Percentiles rank a stretch among this genome's conserved stretches.
phyloP scores from a whole-genome alignment of 2,797 vertebrate genomes.

The Pogoniulus pusillus region DNA sequence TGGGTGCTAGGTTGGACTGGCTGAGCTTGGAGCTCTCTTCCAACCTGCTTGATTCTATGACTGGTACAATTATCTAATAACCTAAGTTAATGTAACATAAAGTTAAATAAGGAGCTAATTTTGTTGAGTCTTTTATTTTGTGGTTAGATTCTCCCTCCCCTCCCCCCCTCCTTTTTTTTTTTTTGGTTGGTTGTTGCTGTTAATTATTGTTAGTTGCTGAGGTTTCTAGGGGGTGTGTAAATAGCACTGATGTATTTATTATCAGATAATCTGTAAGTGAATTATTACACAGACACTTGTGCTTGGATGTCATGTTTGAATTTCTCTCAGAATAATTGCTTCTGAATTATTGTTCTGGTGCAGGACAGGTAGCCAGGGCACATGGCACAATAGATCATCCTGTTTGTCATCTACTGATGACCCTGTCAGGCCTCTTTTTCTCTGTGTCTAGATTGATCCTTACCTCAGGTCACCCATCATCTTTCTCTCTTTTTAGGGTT shows the following conservation, averaged over 20 bases:
- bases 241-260: not conserved
- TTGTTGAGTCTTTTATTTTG: too few species aligned
- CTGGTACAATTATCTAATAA: too few species aligned
- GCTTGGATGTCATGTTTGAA: not conserved
- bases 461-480: conserved; percentile 19
- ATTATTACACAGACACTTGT: not conserved
- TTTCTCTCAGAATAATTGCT: not conserved
- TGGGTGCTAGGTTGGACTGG: too few species aligned
- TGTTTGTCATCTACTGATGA: not conserved
- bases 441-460: conserved; percentile 19
- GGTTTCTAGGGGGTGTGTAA: too few species aligned
- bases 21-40: too few species aligned
- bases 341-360: not conserved
- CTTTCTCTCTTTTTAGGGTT: not conserved
- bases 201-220: too few species aligned
- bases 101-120: not conserved
- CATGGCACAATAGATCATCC: not conserved
- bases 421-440: conserved; percentile 19
- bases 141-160: too few species aligned
- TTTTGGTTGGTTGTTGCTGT: too few species aligned
- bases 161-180: too few species aligned
- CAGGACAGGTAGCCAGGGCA: not conserved
- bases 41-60: too few species aligned
- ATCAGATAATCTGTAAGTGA: not conserved
- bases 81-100: not conserved